phyloP scores from a whole-genome alignment of 2,888 invertebrate genomes.

The Lycia hirtaria region DNA sequence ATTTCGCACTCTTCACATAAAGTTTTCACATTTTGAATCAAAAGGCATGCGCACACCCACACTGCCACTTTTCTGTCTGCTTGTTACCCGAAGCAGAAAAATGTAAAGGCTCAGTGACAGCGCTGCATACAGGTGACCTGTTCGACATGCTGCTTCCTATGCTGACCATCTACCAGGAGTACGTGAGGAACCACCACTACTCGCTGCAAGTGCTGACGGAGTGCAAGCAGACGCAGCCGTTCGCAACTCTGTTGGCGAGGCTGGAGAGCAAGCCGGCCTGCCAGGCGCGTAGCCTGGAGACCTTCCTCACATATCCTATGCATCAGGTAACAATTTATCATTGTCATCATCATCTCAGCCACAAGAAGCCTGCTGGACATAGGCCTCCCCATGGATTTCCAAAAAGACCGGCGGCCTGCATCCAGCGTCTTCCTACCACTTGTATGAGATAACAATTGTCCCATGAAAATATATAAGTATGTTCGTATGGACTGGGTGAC shows the following conservation, averaged over 20 bases:
- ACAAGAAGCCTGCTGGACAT: too few relatives aligned
- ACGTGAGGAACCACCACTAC: constrained; percentile 97
- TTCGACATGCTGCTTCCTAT: constrained; percentile 98
- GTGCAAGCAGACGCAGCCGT: constrained; percentile 93
- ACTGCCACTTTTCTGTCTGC: constrained; percentile 28
- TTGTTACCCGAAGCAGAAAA: constrained; percentile 32
- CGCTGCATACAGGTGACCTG: constrained; percentile 90
- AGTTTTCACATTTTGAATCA: neutral
- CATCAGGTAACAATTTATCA: constrained; percentile 86
- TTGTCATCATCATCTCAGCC: too few relatives aligned
- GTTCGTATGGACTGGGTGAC: too few relatives aligned
- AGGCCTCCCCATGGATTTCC: too few relatives aligned
- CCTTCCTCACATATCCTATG: constrained; percentile 97
- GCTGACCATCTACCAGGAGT: constrained; percentile 97
- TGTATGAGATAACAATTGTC: too few relatives aligned
- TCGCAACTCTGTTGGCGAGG: constrained; percentile 91
- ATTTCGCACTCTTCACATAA: constrained; percentile 14
- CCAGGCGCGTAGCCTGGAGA: constrained; percentile 93
- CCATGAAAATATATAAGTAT: too few relatives aligned
- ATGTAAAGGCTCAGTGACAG: constrained; percentile 51
- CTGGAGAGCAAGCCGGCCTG: constrained; percentile 94
- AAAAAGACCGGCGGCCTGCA: too few relatives aligned
- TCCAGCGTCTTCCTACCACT: too few relatives aligned
- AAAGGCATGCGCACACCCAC: constrained; percentile 26
- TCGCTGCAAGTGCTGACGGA: constrained; percentile 96